phyloP scores from a whole-genome alignment of 2,888 invertebrate genomes.

The Teleiodes luculella region DNA sequence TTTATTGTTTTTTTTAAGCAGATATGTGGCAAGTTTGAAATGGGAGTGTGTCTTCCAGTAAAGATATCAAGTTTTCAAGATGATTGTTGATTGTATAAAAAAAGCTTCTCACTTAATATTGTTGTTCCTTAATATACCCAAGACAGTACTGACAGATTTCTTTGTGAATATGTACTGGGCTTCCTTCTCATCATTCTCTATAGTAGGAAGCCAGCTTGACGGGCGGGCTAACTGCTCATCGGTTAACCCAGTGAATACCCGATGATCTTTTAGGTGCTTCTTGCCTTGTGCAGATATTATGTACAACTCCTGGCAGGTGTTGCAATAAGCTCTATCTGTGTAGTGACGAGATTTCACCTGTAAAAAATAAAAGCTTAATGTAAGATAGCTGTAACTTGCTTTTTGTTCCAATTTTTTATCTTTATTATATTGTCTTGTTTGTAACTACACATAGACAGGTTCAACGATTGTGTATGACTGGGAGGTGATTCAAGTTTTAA shows the following conservation, averaged over 20 bases:
- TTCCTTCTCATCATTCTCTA: constrained; percentile 87
- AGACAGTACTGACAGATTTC: constrained; percentile 81
- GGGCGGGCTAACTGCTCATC: constrained; percentile 81
- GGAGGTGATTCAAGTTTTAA: background rate
- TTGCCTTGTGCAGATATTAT: constrained; percentile 42
- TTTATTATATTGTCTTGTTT: too few relatives aligned
- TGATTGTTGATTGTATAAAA: too few relatives aligned
- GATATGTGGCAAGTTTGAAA: too few relatives aligned
- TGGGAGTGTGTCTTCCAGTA: too few relatives aligned
- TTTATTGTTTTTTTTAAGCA: too few relatives aligned
- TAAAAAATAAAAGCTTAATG: too few relatives aligned
- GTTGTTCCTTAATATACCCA: constrained; percentile 79
- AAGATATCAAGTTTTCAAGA: too few relatives aligned
- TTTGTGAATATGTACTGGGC: constrained; percentile 93
- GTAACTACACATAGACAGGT: too few relatives aligned
- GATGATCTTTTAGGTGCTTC: constrained; percentile 79
- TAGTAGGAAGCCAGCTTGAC: constrained; percentile 82
- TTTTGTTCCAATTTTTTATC: too few relatives aligned
- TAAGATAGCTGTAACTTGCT: too few relatives aligned
- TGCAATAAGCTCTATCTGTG: constrained; percentile 80
- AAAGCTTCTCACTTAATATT: constrained; percentile 79
- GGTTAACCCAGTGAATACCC: constrained; percentile 69
- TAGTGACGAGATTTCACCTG: constrained; percentile 66
- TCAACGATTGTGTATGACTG: too few relatives aligned
- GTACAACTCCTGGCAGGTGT: constrained; percentile 80